These are phyloP conservation scores for Escarpia spicata DNA, from an alignment of 2,888 invertebrate species.

Conservation along the genomic window DNA sequence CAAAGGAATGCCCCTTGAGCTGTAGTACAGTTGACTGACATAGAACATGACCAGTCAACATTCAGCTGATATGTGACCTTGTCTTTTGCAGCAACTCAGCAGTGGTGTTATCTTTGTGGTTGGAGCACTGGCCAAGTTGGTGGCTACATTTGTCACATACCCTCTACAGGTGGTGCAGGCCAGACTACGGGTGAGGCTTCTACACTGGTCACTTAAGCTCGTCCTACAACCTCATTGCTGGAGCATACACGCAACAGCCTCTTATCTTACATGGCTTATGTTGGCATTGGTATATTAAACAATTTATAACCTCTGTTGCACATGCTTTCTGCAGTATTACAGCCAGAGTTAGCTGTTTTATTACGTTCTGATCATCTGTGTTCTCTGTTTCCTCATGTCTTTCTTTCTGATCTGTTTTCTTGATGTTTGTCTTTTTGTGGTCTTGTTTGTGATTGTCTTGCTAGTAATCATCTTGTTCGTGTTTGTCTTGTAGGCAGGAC, in stretches of 20 bases:
- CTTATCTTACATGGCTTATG: neutral
- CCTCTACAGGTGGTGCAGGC: constrained; percentile 88
- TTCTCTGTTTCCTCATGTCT: neutral
- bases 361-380: neutral
- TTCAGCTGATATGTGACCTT: neutral
- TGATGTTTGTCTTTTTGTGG: too few relatives aligned
- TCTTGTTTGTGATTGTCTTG: neutral
- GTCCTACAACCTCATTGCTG: neutral
- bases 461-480: neutral
- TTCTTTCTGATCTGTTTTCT: neutral
- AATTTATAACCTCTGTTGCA: neutral
- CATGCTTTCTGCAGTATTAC: neutral
- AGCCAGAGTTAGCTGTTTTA: neutral
- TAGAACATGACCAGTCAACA: neutral
- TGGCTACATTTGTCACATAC: constrained; percentile 88
- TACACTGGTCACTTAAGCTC: neutral
- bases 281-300: neutral
- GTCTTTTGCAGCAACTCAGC: neutral
- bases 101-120: constrained; percentile 69
- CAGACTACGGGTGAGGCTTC: constrained; percentile 71
- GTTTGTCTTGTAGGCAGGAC: constrained; percentile 24
- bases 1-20: neutral
- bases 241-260: too few relatives aligned
- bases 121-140: constrained; percentile 86
- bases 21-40: neutral